Conservation (phyloP, 2,888 invertebrate species). For the Glyphotaelius pellucidus region DNA sequence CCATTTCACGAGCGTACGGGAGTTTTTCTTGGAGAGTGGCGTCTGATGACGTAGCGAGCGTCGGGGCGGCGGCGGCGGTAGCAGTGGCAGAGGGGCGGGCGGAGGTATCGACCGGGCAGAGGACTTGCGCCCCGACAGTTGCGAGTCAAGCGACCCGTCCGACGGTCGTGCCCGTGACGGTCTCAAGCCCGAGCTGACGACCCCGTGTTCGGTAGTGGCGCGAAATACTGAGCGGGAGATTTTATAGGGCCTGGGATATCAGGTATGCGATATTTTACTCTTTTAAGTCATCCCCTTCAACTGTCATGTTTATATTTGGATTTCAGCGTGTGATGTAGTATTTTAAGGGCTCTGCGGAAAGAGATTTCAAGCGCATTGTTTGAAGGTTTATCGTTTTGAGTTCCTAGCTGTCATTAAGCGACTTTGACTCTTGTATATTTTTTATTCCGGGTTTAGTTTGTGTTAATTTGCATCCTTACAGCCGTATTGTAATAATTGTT, state of each 20-base stretch:
- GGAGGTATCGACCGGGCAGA: conserved; percentile 57
- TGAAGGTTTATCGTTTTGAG: conserved; percentile 50
- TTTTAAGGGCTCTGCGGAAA: neutral
- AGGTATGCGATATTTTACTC: conserved; percentile 48
- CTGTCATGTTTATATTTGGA: conserved; percentile 1
- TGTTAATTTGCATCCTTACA: neutral
- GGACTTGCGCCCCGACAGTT: conserved; percentile 60
- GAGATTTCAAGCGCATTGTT: conserved; percentile 52
- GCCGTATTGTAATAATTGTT: neutral
- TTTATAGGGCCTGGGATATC: conserved; percentile 39
- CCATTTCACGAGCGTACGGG: conserved; percentile 59
- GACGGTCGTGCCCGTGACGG: conserved; percentile 47
- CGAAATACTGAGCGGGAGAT: conserved; percentile 56
- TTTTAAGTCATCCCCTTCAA: neutral
- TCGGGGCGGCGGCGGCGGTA: conserved; percentile 16
- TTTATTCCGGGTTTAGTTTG: neutral
- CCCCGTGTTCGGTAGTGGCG: conserved; percentile 59
- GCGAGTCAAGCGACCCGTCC: conserved; percentile 57
- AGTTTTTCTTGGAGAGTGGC: conserved; percentile 59
- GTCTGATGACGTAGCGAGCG: conserved; percentile 62
- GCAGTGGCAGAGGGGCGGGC: conserved; percentile 20
- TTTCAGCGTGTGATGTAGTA: neutral
- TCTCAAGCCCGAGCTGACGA: conserved; percentile 48
- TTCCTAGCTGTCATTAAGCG: conserved; percentile 56
- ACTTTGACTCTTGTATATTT: conserved; percentile 41